These are phyloP conservation scores for Mormoops blainvillei DNA, from an alignment of 2,113 vertebrate genomes.

Conservation along the genomic window DNA sequence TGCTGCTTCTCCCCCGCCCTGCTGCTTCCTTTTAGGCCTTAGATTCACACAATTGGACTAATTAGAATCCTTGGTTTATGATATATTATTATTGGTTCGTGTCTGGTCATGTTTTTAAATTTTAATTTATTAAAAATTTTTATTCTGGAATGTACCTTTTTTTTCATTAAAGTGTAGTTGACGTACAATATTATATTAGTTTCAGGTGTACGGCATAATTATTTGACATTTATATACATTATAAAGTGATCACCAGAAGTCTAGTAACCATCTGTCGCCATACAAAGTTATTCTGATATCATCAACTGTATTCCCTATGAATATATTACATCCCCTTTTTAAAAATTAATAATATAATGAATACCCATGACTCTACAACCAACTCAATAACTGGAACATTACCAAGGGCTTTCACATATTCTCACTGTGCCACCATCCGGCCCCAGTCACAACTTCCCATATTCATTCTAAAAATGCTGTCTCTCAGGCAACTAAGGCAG, in stretches of 20 bases:
- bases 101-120: not conserved
- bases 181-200: not conserved
- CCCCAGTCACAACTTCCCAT: not conserved
- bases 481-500: not conserved
- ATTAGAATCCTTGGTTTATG: not conserved
- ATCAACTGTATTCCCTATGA: not conserved
- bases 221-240: not conserved
- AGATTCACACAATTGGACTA: not conserved
- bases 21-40: not conserved
- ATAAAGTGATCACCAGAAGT: not conserved
- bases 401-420: not conserved
- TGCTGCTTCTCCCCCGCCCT: not conserved
- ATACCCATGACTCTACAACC: not conserved
- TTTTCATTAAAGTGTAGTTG: not conserved
- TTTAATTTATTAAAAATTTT: not conserved
- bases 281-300: not conserved
- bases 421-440: not conserved
- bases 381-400: not conserved
- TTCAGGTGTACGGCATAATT: not conserved
- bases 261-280: not conserved
- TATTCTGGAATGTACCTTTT: not conserved
- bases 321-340: not conserved
- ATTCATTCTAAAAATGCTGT: conserved; percentile 22
- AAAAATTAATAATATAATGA: not conserved
- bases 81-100: not conserved